Evolutionary conservation across 2,797 vertebrate species (phyloP).

Genomic region (Sebastes itinus): DNA sequence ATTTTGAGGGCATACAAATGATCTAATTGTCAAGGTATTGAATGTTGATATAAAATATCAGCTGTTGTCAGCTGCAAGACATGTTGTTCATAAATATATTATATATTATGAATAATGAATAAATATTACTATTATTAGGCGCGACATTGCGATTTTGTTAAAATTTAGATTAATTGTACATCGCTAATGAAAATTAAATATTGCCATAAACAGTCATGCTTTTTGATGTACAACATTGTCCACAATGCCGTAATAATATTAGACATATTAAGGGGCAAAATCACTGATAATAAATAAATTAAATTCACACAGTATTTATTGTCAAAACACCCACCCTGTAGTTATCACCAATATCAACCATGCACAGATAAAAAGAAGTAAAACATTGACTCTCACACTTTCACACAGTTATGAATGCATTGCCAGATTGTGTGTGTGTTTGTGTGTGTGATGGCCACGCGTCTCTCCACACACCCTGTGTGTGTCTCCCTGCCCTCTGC

Average conservation of each 20-base stretch:
- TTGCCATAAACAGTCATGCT: no score
- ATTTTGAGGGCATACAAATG: background rate
- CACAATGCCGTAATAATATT: background rate
- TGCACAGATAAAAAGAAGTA: background rate
- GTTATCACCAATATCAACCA: background rate
- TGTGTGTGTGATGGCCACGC: slow-evolving; percentile 11
- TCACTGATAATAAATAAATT: background rate
- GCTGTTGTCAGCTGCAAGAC: no score
- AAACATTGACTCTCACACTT: background rate
- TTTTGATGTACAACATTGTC: background rate
- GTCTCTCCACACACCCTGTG: slow-evolving; percentile 26
- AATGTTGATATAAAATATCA: background rate
- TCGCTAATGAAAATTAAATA: no score
- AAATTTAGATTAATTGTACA: no score
- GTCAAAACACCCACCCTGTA: no score
- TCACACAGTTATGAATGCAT: background rate
- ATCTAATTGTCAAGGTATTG: background rate
- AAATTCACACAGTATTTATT: background rate
- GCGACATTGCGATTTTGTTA: no score
- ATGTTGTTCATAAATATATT: no score
- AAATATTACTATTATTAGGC: background rate
- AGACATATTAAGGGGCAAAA: background rate
- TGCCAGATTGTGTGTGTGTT: background rate
- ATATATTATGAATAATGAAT: no score
- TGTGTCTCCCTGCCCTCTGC: slow-evolving; percentile 47